Percentiles rank a stretch among this genome's conserved stretches.
Conservation (phyloP, 2,113 vertebrate species). For the Myotis brandtii region DNA sequence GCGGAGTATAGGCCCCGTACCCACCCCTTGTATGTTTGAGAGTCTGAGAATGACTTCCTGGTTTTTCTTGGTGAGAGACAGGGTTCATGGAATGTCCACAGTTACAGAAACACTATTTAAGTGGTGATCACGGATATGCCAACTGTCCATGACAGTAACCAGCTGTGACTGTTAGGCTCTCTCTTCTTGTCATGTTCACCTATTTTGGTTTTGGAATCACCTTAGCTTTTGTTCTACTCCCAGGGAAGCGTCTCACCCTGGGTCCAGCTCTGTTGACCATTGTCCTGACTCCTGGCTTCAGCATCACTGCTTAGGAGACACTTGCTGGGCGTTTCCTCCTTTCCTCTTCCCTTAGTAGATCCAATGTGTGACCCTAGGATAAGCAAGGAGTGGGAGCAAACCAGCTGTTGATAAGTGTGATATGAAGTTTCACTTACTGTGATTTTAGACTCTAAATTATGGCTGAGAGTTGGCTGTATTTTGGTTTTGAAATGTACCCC, state of each 20-base stretch:
- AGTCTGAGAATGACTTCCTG: background rate
- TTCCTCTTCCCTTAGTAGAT: background rate
- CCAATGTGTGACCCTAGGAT: background rate
- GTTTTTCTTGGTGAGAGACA: background rate
- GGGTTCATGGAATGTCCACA: background rate
- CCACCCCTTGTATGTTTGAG: background rate
- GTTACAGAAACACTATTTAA: background rate
- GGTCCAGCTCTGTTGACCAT: fast-evolving
- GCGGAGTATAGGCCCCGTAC: background rate
- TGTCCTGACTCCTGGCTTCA: background rate
- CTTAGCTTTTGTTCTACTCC: background rate
- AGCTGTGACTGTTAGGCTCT: background rate
- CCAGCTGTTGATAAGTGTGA: background rate
- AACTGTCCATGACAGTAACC: too few species aligned
- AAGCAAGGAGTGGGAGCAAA: background rate
- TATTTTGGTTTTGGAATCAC: background rate
- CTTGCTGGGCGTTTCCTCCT: background rate
- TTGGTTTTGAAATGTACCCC: background rate
- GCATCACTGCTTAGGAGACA: too few species aligned
- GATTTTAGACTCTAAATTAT: conserved; percentile 1
- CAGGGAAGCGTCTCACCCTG: background rate
- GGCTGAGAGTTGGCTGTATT: background rate
- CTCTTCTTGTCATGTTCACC: background rate
- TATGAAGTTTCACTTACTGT: background rate
- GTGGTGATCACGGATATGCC: fast-evolving